Conservation (phyloP, 2,888 invertebrate genomes). For the Argyresthia albistria region DNA sequence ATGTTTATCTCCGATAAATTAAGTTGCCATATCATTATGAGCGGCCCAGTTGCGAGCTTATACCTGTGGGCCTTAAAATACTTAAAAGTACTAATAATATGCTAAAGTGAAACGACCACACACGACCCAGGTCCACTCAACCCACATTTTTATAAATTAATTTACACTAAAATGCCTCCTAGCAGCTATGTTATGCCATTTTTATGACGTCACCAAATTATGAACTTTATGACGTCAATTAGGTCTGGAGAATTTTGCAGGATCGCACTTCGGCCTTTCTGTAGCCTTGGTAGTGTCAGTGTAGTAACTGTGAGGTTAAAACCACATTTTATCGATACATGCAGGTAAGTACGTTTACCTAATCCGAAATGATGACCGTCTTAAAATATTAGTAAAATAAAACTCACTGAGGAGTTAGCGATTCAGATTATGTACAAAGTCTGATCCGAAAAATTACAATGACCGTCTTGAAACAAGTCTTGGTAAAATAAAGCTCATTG, state of each 20-base stretch:
- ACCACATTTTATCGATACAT: no score
- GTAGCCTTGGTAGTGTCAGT: no score
- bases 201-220: neutral
- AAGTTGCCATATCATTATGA: slow-evolving; percentile 18
- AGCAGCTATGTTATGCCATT: neutral
- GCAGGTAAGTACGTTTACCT: no score
- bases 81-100: slow-evolving; percentile 11
- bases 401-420: no score
- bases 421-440: no score
- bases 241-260: neutral
- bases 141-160: slow-evolving; percentile 4
- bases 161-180: neutral
- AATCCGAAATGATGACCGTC: no score
- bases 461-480: no score
- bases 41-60: neutral
- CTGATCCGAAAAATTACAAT: no score
- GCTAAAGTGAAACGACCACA: slow-evolving; percentile 5
- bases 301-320: no score
- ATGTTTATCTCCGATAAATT: slow-evolving; percentile 22
- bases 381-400: no score
- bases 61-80: neutral
- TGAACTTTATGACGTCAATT: neutral
- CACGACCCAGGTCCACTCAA: neutral
- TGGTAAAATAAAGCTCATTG: no score
- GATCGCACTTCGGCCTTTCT: no score